Conservation (phyloP, 2,797 vertebrate genomes). For the Pipistrellus pipistrellus region DNA sequence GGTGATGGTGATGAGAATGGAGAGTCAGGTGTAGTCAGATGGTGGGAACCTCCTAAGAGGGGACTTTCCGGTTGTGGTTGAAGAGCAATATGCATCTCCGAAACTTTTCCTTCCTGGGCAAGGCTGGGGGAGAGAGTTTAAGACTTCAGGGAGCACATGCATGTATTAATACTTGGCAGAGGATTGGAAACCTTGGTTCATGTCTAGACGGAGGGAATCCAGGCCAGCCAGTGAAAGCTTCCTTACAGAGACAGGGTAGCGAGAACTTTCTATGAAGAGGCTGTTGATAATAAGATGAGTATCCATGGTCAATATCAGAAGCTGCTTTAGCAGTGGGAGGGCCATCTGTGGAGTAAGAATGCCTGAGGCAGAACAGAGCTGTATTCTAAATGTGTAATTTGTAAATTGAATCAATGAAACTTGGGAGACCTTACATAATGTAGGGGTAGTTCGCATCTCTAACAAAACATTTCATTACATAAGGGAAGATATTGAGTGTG, state of each 20-base stretch:
- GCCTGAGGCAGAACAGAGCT: background rate
- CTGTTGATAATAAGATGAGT: background rate
- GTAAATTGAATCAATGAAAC: background rate
- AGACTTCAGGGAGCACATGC: no score
- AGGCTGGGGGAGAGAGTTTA: background rate
- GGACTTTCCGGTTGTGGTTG: background rate
- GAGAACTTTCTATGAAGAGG: background rate
- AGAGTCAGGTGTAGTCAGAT: background rate
- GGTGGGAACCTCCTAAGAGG: background rate
- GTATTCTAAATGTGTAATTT: background rate
- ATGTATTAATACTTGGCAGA: background rate
- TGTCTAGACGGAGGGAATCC: background rate
- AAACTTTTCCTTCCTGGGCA: background rate
- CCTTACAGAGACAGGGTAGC: background rate
- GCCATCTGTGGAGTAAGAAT: background rate
- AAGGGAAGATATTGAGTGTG: background rate
- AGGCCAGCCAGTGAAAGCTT: background rate
- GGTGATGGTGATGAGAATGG: background rate
- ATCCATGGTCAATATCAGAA: background rate
- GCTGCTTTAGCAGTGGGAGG: background rate
- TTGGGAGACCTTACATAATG: background rate
- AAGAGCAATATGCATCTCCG: background rate
- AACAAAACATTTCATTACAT: background rate
- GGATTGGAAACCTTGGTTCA: background rate
- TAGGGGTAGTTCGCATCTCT: background rate